A percentile compares a stretch with the other conserved stretches of the same genome.
These are phyloP conservation scores for Trachemys scripta DNA, from an alignment of 2,113 vertebrate genomes.

Conservation along the genomic window DNA sequence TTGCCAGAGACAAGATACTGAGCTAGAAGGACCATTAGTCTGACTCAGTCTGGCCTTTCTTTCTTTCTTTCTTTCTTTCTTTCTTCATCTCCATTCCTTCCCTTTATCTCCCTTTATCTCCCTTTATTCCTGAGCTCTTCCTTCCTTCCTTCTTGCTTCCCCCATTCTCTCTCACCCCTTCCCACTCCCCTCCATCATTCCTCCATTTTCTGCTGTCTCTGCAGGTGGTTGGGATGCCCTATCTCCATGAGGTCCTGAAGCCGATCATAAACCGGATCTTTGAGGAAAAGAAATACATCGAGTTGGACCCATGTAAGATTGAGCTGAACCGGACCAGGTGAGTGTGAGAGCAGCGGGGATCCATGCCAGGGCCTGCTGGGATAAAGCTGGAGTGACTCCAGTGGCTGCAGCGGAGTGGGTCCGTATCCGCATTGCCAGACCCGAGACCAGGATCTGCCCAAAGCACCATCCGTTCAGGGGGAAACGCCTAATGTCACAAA, in stretches of 20 bases:
- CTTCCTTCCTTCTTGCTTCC: neutral
- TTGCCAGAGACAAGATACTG: no score
- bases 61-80: neutral
- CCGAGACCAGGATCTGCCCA: neutral
- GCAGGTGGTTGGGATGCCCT: conserved; percentile 93
- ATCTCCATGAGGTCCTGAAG: conserved; percentile 90
- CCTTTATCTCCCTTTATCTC: neutral
- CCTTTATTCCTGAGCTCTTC: neutral
- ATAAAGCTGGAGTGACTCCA: neutral
- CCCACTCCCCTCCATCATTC: neutral
- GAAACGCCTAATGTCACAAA: neutral
- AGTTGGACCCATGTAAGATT: conserved; percentile 92
- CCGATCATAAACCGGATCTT: conserved; percentile 88
- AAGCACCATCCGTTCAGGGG: neutral
- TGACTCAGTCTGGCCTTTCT: no score
- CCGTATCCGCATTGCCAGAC: neutral
- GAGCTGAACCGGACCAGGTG: conserved; percentile 87
- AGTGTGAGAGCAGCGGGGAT: neutral
- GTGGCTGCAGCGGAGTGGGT: neutral
- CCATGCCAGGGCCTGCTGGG: neutral
- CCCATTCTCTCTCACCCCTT: neutral
- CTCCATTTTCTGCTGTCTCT: neutral
- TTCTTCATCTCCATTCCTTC: no score
- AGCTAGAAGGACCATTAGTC: no score
- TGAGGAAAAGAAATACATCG: conserved; percentile 93